Base-by-base conservation (phyloP, 2,888 invertebrate species). In the Pristionchus arcanus region DNA sequence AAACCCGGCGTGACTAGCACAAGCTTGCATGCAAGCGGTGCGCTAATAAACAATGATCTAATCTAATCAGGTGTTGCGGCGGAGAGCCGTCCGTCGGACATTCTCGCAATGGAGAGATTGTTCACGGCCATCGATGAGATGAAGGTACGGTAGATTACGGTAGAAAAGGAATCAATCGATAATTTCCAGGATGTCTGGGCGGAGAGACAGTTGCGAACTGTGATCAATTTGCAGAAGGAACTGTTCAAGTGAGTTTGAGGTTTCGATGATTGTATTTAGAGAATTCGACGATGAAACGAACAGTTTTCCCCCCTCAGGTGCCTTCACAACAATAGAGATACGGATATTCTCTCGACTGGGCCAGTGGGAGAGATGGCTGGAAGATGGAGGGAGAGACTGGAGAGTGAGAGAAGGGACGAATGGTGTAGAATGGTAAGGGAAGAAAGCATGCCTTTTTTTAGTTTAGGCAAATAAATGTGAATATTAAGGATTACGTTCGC, bases 131-230 rank as follows among this genome's bases (percentile, higher is more conserved):
- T 74, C 37, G 74, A 74, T 34, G 74, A 74, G 74, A 74, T 74
- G 74, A 74, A 74, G 74, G 74, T 74, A 74, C 74, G 37, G 31
- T 68, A 31, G 16, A 71, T 9, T 71, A 71, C 28, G 31, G 34
- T 71, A 71, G 13, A 71, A 28, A 2, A 25, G 2, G 66, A 66
- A 68, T 25, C 37, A 37, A 74, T 74, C 37, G 74, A 74, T 37
- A 74, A 25, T 37, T 9, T 81, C 2, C 28, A 81, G 71, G 92
- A 92, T 55, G 87, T 91, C 28, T 92, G 92, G 92, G 90, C 90
- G 34, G 93, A 93, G 81, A 81, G 89, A 66, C 92, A 92, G 21
- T 34, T 91, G 28, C 88, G 93, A 49, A 91, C 85, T 49, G 92
- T 91, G n/a, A 83, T 91, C n/a, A 13, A 71, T 7, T 68, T 92